A percentile compares a stretch with the other conserved stretches of the same genome.
These are phyloP conservation scores for Edolisoma coerulescens DNA, from an alignment of 2,113 vertebrate species.

Conservation along the genomic window DNA sequence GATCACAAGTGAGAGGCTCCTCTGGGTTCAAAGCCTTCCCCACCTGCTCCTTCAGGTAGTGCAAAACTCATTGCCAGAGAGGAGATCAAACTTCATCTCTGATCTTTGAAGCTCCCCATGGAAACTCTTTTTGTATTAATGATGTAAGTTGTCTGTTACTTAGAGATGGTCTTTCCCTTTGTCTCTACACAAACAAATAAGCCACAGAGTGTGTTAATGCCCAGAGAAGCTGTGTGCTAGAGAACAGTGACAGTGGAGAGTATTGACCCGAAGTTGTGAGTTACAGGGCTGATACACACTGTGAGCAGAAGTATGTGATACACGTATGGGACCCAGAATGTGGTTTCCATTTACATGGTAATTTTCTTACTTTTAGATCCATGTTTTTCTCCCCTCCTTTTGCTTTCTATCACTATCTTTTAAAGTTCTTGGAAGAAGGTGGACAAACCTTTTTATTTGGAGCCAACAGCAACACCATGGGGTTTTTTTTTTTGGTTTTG, in stretches of 20 bases:
- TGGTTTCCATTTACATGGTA: conserved; percentile 20
- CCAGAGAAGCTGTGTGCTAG: background rate
- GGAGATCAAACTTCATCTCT: background rate
- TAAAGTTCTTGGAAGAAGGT: conserved; percentile 16
- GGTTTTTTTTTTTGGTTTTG: conserved; percentile 26
- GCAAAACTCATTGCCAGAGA: background rate
- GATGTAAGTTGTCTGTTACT: background rate
- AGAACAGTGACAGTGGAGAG: background rate
- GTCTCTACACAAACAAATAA: background rate
- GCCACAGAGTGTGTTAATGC: background rate
- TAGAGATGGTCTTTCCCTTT: background rate
- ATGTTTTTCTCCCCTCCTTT: background rate
- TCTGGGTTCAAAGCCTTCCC: background rate
- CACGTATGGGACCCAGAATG: background rate
- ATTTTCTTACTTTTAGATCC: background rate
- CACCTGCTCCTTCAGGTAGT: background rate
- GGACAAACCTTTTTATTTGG: conserved; percentile 11
- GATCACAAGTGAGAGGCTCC: background rate
- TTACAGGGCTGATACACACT: background rate
- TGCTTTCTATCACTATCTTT: background rate
- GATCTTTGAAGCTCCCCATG: background rate
- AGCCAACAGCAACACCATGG: background rate
- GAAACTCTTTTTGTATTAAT: background rate
- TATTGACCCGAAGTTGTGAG: background rate
- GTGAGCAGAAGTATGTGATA: background rate